A percentile compares a stretch with the other conserved stretches of the same genome.
phyloP scores from a whole-genome alignment of 1,140 invertebrate genomes.

The Riptortus pedestris region DNA sequence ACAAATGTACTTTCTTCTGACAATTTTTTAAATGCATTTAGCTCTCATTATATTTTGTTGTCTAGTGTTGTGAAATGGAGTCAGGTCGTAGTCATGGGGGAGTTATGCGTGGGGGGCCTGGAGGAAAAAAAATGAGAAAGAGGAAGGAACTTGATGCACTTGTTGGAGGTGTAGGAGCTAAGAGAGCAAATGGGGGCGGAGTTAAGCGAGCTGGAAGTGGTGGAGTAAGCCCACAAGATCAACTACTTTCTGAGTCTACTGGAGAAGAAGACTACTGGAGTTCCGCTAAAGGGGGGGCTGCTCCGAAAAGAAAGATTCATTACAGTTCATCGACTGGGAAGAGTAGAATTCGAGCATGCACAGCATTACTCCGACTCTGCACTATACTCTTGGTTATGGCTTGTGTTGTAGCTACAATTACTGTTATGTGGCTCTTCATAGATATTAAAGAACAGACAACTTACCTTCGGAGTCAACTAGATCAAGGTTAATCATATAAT shows the following conservation, averaged over 20 bases:
- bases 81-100: slow-evolving; percentile 24
- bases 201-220: slow-evolving; percentile 33
- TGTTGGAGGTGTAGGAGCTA: slow-evolving; percentile 31
- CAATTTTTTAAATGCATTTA: too few species aligned
- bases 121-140: slow-evolving; percentile 46
- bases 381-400: slow-evolving; percentile 49
- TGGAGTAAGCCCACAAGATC: slow-evolving; percentile 37
- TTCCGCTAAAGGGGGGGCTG: slow-evolving; percentile 41
- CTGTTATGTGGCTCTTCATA: slow-evolving; percentile 56
- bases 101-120: slow-evolving; percentile 27
- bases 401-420: slow-evolving; percentile 51
- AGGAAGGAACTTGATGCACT: slow-evolving; percentile 45
- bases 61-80: slow-evolving; percentile 25
- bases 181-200: slow-evolving; percentile 29
- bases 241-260: slow-evolving; percentile 39
- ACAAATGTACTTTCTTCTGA: too few species aligned
- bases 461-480: slow-evolving; percentile 50
- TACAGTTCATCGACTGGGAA: slow-evolving; percentile 35
- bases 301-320: slow-evolving; percentile 36
- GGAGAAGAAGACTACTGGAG: slow-evolving; percentile 43
- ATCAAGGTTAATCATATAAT: slow-evolving; percentile 45
- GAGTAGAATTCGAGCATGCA: slow-evolving; percentile 36
- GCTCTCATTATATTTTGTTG: slow-evolving; percentile 18
- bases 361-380: slow-evolving; percentile 46
- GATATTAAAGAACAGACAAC: slow-evolving; percentile 55